A percentile compares a stretch with the other conserved stretches of the same genome.
Evolutionary conservation across 2,888 invertebrate species (phyloP).

Genomic region (Trachelus troglodyta): DNA sequence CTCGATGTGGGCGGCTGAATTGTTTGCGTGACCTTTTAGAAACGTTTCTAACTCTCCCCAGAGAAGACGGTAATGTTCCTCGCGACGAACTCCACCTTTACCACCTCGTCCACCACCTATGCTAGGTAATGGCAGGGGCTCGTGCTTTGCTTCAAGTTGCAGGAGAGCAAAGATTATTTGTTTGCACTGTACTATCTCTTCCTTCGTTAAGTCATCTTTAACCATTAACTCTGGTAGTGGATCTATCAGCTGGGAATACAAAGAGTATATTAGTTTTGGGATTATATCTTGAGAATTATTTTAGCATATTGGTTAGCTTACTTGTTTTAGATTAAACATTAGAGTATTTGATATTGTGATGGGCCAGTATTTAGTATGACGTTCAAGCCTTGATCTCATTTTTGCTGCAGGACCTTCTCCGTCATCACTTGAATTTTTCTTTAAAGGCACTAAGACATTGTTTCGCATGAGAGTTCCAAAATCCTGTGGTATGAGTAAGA

Average conservation of each 20-base stretch:
- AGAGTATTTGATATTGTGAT: conserved; percentile 90
- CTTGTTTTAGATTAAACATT: conserved; percentile 84
- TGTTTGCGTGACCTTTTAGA: conserved; percentile 74
- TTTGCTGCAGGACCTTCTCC: conserved; percentile 72
- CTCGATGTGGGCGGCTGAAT: conserved; percentile 80
- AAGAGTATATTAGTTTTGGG: neutral
- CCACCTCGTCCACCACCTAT: conserved; percentile 73
- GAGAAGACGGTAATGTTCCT: conserved; percentile 91
- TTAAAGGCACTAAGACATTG: conserved; percentile 81
- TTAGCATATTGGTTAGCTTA: conserved; percentile 57
- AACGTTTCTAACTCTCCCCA: conserved; percentile 91
- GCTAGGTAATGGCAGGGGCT: conserved; percentile 79
- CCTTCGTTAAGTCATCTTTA: conserved; percentile 85
- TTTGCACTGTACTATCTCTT: conserved; percentile 87
- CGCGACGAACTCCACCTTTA: conserved; percentile 69
- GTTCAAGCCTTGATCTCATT: conserved; percentile 77
- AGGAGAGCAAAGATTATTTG: conserved; percentile 85
- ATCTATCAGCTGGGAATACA: conserved; percentile 76
- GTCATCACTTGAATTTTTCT: conserved; percentile 62
- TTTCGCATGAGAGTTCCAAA: conserved; percentile 90
- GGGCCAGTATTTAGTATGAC: conserved; percentile 89
- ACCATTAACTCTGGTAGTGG: conserved; percentile 83
- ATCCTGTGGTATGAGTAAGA: conserved; percentile 69
- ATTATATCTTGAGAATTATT: neutral
- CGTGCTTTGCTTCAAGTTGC: conserved; percentile 85